These are phyloP conservation scores for Apamea anceps DNA, from an alignment of 2,888 invertebrate genomes.

Conservation along the genomic window DNA sequence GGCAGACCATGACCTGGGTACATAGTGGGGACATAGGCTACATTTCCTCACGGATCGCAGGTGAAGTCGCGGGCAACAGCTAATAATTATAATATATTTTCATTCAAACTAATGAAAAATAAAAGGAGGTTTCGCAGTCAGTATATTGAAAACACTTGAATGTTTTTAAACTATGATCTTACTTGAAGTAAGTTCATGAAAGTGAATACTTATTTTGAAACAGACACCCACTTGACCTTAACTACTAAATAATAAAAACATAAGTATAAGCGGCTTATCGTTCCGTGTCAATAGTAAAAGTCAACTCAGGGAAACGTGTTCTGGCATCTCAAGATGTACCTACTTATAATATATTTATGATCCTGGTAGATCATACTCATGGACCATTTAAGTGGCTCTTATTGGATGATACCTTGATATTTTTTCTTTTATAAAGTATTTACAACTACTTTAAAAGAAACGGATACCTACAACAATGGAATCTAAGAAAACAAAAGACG, in stretches of 20 bases:
- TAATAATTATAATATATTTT: background rate
- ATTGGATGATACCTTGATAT: conserved; percentile 4
- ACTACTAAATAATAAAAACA: conserved; percentile 18
- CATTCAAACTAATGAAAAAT: background rate
- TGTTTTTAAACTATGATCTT: conserved; percentile 3
- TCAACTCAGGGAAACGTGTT: conserved; percentile 45
- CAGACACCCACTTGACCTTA: conserved; percentile 11
- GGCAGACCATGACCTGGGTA: background rate
- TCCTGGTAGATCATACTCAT: conserved; percentile 1
- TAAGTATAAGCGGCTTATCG: conserved; percentile 40
- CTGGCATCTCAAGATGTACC: conserved; percentile 3
- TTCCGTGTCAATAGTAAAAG: conserved; percentile 44
- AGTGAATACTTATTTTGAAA: conserved; percentile 32
- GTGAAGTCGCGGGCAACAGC: background rate
- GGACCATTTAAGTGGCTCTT: background rate
- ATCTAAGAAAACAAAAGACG: background rate
- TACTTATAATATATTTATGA: conserved; percentile 39
- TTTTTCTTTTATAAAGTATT: background rate
- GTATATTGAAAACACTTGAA: background rate
- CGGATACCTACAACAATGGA: background rate
- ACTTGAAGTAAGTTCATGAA: conserved; percentile 4
- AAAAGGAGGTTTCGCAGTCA: background rate
- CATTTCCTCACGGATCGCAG: background rate
- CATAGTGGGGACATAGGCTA: background rate
- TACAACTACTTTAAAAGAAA: background rate